Evolutionary conservation across 2,113 vertebrate genomes (phyloP).

Genomic region (Ramphastos sulfuratus): DNA sequence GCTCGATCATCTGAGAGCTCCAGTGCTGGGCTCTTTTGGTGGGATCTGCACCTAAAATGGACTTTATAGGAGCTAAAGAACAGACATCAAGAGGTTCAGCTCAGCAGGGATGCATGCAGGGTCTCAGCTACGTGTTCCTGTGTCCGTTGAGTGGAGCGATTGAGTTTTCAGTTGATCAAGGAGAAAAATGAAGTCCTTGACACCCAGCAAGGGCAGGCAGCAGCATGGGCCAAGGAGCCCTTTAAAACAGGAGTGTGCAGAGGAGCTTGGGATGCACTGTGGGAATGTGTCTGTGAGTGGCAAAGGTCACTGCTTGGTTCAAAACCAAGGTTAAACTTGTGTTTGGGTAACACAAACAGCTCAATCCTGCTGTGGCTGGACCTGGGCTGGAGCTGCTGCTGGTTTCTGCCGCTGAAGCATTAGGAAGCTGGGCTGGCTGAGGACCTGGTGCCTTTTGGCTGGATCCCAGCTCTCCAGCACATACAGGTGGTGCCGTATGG

Average conservation of each 20-base stretch:
- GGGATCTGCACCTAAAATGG: not conserved
- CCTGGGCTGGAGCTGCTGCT: not conserved
- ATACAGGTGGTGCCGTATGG: accelerated
- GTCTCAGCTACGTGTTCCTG: not conserved
- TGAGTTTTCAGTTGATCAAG: not conserved
- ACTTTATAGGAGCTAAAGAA: not conserved
- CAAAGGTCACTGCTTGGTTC: not conserved
- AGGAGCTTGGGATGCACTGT: not conserved
- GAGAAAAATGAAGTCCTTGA: not conserved
- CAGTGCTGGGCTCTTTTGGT: not conserved
- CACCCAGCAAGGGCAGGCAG: not conserved
- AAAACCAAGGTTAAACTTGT: not conserved
- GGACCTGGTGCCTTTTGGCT: not conserved
- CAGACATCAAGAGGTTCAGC: not conserved
- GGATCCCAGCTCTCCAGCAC: not conserved
- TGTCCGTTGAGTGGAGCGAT: not conserved
- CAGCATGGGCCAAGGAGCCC: not conserved
- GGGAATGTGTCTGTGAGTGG: not conserved
- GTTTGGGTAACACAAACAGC: not conserved
- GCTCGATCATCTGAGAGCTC: not conserved
- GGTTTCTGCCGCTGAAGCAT: accelerated
- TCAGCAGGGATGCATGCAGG: not conserved
- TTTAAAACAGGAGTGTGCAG: not conserved
- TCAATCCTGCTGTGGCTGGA: accelerated
- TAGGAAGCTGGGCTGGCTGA: not conserved